These are phyloP conservation scores for Carabus problematicus DNA, from an alignment of 2,888 invertebrate genomes.

Conservation along the genomic window DNA sequence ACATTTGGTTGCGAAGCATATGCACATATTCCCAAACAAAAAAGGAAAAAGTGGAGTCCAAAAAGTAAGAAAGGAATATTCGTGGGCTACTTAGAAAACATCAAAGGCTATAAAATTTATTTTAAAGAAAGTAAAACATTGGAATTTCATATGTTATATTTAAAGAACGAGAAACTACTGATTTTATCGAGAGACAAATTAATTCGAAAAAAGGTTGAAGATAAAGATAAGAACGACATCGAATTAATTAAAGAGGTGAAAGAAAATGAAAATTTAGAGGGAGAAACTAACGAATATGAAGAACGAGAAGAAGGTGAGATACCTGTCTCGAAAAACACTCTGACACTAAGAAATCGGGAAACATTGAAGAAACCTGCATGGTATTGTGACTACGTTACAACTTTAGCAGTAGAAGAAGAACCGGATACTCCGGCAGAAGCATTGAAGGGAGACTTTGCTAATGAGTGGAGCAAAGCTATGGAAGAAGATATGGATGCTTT, in stretches of 20 bases:
- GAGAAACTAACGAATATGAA: constrained; percentile 13
- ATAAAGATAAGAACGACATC: constrained; percentile 22
- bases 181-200: neutral
- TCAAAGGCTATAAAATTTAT: constrained; percentile 48
- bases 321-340: too few species aligned
- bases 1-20: constrained; percentile 50
- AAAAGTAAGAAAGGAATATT: constrained; percentile 47
- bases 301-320: constrained; percentile 23
- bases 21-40: constrained; percentile 49
- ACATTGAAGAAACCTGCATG: too few species aligned
- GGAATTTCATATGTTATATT: constrained; percentile 42
- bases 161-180: constrained; percentile 36
- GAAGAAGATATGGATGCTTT: constrained; percentile 3
- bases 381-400: too few species aligned
- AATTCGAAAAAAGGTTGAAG: constrained; percentile 4
- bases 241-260: constrained; percentile 39
- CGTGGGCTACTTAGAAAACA: constrained; percentile 48
- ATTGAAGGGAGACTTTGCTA: too few species aligned
- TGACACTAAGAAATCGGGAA: too few species aligned
- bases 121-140: constrained; percentile 43
- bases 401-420: too few species aligned
- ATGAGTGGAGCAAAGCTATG: neutral
- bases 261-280: too few species aligned
- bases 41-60: constrained; percentile 43
- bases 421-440: too few species aligned